phyloP scores from a whole-genome alignment of 2,797 vertebrate genomes.

The Australoheros facetus region DNA sequence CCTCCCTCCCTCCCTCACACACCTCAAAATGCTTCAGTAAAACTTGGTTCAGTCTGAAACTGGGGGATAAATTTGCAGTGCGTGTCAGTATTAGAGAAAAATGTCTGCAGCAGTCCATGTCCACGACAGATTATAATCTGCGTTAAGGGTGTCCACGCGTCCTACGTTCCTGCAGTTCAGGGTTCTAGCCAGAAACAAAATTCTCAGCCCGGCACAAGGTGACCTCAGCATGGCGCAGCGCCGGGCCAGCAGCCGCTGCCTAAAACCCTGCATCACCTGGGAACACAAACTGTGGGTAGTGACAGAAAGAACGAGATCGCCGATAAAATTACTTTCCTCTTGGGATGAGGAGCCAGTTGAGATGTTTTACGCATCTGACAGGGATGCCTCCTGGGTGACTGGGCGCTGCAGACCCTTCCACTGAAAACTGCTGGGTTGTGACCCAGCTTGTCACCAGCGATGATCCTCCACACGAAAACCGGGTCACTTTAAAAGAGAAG shows the following conservation, averaged over 20 bases:
- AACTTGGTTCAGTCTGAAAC: no score
- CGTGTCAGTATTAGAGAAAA: neutral
- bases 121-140: neutral
- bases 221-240: no score
- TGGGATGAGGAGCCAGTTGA: neutral
- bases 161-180: neutral
- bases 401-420: neutral
- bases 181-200: no score
- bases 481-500: neutral
- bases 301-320: neutral
- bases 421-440: neutral
- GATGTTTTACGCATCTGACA: neutral
- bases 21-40: neutral
- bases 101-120: neutral
- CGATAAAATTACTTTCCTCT: neutral
- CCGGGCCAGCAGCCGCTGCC: no score
- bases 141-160: neutral
- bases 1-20: rapidly evolving
- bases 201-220: no score
- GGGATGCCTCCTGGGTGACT: rapidly evolving
- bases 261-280: neutral
- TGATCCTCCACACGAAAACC: neutral
- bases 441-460: neutral
- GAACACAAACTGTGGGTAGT: neutral
- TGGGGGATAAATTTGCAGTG: neutral